Evolutionary conservation across 2,113 vertebrate genomes (phyloP), one percentile per base, ranked within the genome.

Genomic region (Neopipo cinnamomea): DNA sequence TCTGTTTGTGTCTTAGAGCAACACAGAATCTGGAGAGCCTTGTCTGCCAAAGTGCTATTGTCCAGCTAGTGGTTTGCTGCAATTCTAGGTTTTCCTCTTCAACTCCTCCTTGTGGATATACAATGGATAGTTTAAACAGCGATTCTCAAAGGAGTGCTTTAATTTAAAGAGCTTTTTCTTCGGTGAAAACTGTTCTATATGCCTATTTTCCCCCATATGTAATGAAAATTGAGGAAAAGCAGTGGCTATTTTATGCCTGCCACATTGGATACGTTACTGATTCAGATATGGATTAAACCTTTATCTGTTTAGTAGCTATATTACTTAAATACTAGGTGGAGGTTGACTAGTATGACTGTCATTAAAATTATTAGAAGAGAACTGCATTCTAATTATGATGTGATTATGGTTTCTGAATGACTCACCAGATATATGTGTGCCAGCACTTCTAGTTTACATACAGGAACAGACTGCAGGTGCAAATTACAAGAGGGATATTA

Each of bases 321-420:
- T 74, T 84, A 37, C 88, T 80, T 90, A 79, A 91, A 83, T 83
- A 85, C 41, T 83, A 50, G 3, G 1, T 77, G 33, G 23, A 83
- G 90, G 62, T 84, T 94, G 63, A 94, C 82, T 93, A 52, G 73
- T 63, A 39, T 84, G 76, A 27, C 47, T 95, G 47, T 74, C 33
- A 79, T 93, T 94, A 74, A 83, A 88, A 42, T 83, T 95, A 44
- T 74, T 85, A 80, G 75, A 93, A 86, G 74, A 83, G 74, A 93
- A 84, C 67, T 88, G 33, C 72, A 71, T 85, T 94, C 59, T 67
- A 94, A 90, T 93, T 94, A 88, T 50, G 35, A 72, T 88, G 42
- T 74, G 77, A 82, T 96, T 94, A 90, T 59, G 49, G 47, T 85
- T 95, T 91, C 75, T 77, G 67, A 80, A 59, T 91, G 74, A 81